Base-by-base conservation (phyloP, 2,797 vertebrate species). In the Danio jaintianensis region DNA sequence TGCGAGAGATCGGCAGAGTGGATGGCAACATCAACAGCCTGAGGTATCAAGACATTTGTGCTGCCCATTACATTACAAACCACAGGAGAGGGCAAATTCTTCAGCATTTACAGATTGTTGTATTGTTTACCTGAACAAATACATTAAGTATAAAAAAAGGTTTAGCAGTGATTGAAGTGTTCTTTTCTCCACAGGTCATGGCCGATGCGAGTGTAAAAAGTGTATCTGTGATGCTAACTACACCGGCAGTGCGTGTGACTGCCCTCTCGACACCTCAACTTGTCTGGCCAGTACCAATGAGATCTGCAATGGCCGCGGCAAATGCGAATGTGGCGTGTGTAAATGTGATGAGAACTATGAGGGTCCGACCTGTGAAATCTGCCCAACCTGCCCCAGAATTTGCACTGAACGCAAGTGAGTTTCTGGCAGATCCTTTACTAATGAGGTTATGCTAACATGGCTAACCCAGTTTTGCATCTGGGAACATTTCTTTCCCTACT, bases 321-420 rank as follows among this genome's bases (percentile, higher is more conserved):
- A 20, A 0, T 99, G 98, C 0, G 95, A 96, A 0, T 99, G 98
- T 36, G 97, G 97, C 0, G 76, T 80, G 83, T 99, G 98, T 88
- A 97, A 94, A 58, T 99, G 98, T 77, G 93, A 96, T 76, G 85
- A 93, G 47, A 97, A 97, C 84, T 99, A 96, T 87, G 95, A 97
- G 81, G 98, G 98, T 10, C 88, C 94, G 0, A 97, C 96, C 0
- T 99, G 98, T 10, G 98, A 99, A 91, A 92, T 94, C 85, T 99
- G 98, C 75, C 96, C 96, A 83, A 98, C 96, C 82, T 99, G 97
- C 82, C 93, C 95, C 0, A 96, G 95, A 0, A 95, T 97, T 82
- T 99, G 98, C 83, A 62, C 91, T 0, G 96, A 98, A 71, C 95
- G 97, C 88, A 98, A 96, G 98, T 99, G 86, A 82, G 96, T 94